Evolutionary conservation across 2,113 vertebrate genomes (phyloP).

Genomic region (Alosa alosa): DNA sequence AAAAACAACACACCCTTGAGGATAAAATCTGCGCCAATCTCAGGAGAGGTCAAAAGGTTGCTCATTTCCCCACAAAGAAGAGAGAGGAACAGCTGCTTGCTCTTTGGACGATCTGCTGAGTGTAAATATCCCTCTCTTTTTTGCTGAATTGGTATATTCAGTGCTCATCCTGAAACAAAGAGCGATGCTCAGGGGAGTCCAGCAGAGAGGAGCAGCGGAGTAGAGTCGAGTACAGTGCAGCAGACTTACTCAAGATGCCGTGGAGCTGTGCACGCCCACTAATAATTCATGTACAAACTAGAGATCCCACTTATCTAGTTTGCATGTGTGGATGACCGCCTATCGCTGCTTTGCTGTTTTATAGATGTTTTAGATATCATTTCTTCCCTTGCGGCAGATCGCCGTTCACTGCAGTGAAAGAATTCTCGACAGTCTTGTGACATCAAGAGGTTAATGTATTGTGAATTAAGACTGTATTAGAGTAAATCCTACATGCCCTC

Average conservation of each 20-base stretch:
- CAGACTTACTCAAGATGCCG: not conserved
- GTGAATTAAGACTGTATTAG: not conserved
- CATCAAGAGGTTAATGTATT: not conserved
- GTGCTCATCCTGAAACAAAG: not conserved
- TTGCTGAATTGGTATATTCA: not conserved
- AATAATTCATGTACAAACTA: not conserved
- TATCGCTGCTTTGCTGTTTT: not conserved
- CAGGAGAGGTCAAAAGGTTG: not conserved
- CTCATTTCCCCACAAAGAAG: not conserved
- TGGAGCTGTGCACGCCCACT: not conserved
- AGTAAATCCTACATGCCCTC: not conserved
- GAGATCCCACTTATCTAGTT: slow-evolving; percentile 5
- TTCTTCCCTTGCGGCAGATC: not conserved
- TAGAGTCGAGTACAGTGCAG: not conserved
- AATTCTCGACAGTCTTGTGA: not conserved
- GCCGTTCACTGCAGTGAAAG: not conserved
- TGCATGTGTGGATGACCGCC: not conserved
- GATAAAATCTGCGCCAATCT: not conserved
- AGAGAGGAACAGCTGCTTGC: slow-evolving; percentile 6
- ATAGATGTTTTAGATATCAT: not conserved
- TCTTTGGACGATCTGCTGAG: slow-evolving; percentile 1
- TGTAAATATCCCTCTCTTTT: not conserved
- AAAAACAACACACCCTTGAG: not conserved
- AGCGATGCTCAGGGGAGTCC: not conserved
- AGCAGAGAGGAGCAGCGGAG: not conserved